Evolutionary conservation across 1,140 invertebrate genomes (phyloP).

Genomic region (Tyrophagus putrescentiae): DNA sequence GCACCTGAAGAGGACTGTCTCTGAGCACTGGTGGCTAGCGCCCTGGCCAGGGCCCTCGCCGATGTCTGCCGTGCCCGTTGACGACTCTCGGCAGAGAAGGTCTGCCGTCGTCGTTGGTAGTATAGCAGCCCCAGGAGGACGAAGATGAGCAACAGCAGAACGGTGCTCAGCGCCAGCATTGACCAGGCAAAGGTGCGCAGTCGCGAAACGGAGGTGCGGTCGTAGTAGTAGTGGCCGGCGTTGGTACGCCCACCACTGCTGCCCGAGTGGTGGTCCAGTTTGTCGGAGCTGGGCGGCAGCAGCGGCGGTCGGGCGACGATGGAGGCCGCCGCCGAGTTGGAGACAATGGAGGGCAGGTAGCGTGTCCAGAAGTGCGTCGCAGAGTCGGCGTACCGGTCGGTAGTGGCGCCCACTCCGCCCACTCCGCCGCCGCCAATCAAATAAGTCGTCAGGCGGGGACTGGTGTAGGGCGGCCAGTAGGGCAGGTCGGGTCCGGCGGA

Average conservation of each 20-base stretch:
- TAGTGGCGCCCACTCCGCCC: constrained; percentile 8
- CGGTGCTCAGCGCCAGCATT: constrained; percentile 27
- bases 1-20: no score
- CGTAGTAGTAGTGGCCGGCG: not conserved
- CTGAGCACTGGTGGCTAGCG: not conserved
- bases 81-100: constrained; percentile 24
- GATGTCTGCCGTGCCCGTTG: not conserved
- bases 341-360: constrained; percentile 22
- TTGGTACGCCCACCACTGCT: not conserved
- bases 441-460: constrained; percentile 21
- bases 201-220: constrained; percentile 7
- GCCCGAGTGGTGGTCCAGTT: not conserved
- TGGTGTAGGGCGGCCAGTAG: constrained; percentile 23
- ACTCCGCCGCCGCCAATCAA: constrained; percentile 23
- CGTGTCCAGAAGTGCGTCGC: constrained; percentile 25
- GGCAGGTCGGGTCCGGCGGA: constrained; percentile 26
- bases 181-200: constrained; percentile 28
- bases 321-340: constrained; percentile 7
- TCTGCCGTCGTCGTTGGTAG: constrained; percentile 27
- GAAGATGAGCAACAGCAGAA: constrained; percentile 26
- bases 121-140: constrained; percentile 27
- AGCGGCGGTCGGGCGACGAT: not conserved
- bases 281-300: constrained; percentile 5
- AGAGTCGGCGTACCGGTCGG: constrained; percentile 18
- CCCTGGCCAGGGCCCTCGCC: not conserved